Evolutionary conservation across 2,797 vertebrate species (phyloP).

Genomic region (Chelon labrosus): DNA sequence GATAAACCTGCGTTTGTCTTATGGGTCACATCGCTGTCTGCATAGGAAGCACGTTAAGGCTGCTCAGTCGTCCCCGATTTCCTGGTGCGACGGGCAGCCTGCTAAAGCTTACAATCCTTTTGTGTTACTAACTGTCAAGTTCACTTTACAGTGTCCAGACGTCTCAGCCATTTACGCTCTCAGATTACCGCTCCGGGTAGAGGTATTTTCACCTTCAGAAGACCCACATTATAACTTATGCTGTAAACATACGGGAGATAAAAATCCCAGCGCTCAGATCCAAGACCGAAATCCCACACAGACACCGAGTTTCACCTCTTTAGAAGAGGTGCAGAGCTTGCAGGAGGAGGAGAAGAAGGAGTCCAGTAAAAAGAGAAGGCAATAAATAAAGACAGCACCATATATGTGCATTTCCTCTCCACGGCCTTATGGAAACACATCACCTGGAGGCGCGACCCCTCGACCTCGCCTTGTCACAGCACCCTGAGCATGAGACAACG

Average conservation of each 20-base stretch:
- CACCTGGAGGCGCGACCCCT: constrained; percentile 81
- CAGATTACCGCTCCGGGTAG: constrained; percentile 42
- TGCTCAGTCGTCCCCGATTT: constrained; percentile 54
- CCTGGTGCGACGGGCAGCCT: constrained; percentile 43
- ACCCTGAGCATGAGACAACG: constrained; percentile 78
- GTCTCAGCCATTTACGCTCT: constrained; percentile 48
- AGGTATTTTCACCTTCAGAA: constrained; percentile 37
- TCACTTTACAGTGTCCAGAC: constrained; percentile 69
- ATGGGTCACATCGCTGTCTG: constrained; percentile 51
- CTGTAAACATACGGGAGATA: constrained; percentile 30
- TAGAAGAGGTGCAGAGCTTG: constrained; percentile 49
- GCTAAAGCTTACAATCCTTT: constrained; percentile 50
- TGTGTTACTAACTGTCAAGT: constrained; percentile 66
- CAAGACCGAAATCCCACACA: constrained; percentile 22
- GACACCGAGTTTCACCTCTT: constrained; percentile 18
- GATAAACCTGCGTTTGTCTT: constrained; percentile 70
- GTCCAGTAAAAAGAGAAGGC: constrained; percentile 69
- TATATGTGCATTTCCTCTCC: constrained; percentile 85
- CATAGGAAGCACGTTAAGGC: constrained; percentile 57
- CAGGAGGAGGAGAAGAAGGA: constrained; percentile 58
- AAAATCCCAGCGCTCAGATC: constrained; percentile 38
- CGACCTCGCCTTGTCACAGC: constrained; percentile 81
- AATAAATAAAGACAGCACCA: constrained; percentile 84
- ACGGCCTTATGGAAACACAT: constrained; percentile 85
- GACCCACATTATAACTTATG: constrained; percentile 24